Conservation (phyloP, 2,797 vertebrate genomes). For the Eulemur coronatus region DNA sequence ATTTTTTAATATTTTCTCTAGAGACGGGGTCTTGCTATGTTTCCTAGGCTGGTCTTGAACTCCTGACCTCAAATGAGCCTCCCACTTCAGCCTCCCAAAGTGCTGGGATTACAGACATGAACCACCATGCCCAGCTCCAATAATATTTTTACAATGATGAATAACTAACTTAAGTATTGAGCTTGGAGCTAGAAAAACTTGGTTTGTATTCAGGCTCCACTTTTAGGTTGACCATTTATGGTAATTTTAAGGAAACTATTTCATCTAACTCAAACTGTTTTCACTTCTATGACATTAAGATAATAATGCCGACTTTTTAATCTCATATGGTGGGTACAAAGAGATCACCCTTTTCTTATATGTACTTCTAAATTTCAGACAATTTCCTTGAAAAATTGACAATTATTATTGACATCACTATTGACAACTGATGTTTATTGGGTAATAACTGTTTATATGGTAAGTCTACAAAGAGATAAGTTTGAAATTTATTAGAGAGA, state of each 20-base stretch:
- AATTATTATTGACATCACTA: background rate
- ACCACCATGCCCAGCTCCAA: rapidly evolving
- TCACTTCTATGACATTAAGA: background rate
- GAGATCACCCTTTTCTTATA: background rate
- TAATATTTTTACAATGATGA: background rate
- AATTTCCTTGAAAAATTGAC: background rate
- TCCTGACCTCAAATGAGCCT: too few relatives aligned
- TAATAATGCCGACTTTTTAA: background rate
- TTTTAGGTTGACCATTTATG: background rate
- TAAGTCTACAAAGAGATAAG: background rate
- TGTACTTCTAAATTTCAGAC: background rate
- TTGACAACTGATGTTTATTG: background rate
- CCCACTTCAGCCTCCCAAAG: background rate
- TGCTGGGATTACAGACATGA: background rate
- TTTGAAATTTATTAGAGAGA: background rate
- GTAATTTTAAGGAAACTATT: background rate
- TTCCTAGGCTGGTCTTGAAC: background rate
- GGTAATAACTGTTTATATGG: background rate
- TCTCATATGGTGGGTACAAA: background rate
- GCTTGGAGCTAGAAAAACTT: background rate
- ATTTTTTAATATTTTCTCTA: background rate
- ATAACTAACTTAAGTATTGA: background rate
- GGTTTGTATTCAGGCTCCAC: background rate
- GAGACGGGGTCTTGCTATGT: background rate
- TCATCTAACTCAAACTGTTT: background rate